Base-by-base conservation (phyloP, 2,797 vertebrate genomes). In the Benthosema pterotum region DNA sequence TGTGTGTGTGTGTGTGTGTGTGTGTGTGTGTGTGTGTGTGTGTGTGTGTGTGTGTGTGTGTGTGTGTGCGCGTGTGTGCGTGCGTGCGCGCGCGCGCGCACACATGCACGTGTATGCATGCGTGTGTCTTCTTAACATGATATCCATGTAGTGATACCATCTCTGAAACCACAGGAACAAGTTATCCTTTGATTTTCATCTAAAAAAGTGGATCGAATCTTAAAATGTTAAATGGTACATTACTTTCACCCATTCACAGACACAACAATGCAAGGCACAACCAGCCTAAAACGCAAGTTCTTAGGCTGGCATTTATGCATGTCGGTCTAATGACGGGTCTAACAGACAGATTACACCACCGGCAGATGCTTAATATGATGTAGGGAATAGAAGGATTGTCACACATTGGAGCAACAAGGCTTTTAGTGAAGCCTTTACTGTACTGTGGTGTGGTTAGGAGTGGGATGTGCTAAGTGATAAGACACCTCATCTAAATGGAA, bases 371-470 rank as follows among this genome's bases (percentile, higher is more conserved):
- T 57, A 7, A 11, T 19, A 48, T 42, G 19, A 58, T 45, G n/a
- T 1, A 52, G 11, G 16, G 14, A 57, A 25, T 3, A n/a, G 42
- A 57, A 32, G 13, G 22, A 25, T 25, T 5, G 60, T 18, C 11
- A 43, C 32, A 19, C 14, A 14, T 11, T 14, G 42, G 17, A 15
- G 11, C 19, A 62, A 14, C 19, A 62, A 56, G 42, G 28, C 48
- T 51, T 59, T 50, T 43, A 63, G 48, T 56, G 25, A 51, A 28
- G 46, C 17, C 17, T 57, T 53, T 51, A 43, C 13, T 75, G 42
- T 58, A 59, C 16, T 28, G 50, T 48, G 28, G 9, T 38, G 0
- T 60, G 22, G 32, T 32, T 52, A 13, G 28, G 49, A n/a, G 3
- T 61, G 32, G n/a, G 5, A 25, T 14, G 56, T 45, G 53, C 6